Conservation (phyloP, 2,797 vertebrate species). For the Sarcoramphus papa region DNA sequence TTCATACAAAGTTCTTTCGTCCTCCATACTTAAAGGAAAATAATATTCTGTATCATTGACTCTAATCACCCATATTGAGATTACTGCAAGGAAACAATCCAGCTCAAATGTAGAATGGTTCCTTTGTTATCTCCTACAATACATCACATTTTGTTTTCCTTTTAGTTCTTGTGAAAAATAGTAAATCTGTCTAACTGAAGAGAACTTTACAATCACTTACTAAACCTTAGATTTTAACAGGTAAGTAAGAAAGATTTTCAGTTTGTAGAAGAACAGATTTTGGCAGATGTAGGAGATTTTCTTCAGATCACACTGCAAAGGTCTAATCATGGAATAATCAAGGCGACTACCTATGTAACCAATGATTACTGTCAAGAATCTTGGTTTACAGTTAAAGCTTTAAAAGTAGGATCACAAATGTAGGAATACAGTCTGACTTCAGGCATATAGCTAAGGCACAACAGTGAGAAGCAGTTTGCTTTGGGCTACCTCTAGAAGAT, state of each 20-base stretch:
- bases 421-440: not conserved
- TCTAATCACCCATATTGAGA: not conserved
- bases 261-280: not conserved
- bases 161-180: not conserved
- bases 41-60: not conserved
- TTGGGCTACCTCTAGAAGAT: not conserved
- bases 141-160: not conserved
- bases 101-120: not conserved
- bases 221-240: not conserved
- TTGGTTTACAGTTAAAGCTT: not conserved
- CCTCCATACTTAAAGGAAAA: not conserved
- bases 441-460: not conserved
- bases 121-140: not conserved
- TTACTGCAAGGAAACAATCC: not conserved
- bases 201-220: not conserved
- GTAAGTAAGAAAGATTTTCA: not conserved
- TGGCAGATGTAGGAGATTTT: not conserved
- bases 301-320: not conserved
- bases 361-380: not conserved
- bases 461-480: not conserved
- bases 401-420: not conserved
- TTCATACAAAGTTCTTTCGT: not conserved
- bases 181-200: not conserved
- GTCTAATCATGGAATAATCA: not conserved
- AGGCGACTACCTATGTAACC: not conserved